Evolutionary conservation across 2,888 invertebrate species (phyloP), one percentile per base, ranked within the genome.

Genomic region (Pristionchus japonicus): DNA sequence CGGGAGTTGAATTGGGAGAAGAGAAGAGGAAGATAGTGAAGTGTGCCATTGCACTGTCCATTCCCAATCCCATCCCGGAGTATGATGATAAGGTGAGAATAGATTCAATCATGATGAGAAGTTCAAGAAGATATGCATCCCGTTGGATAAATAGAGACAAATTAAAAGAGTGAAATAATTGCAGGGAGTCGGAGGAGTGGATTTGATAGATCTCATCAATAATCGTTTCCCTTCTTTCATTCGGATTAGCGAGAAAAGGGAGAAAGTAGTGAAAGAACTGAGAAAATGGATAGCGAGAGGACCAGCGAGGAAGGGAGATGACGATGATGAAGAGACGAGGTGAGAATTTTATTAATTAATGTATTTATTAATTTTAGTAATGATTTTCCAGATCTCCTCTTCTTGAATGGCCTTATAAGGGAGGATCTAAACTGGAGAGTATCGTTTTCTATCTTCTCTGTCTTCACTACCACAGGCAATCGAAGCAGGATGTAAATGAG

Each of bases 221-320:
- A 87, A 74, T 77, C 87, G 87, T 37, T 87, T 74, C 31, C 87
- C 87, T 23, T 87, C 87, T 7, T 43, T 86, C 11, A 15, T 86
- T 13, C 13, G 43, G 17, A 34, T 86, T 27, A 37, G 57, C 31
- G 86, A 86, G 17, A 43, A 64, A 31, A n/a, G 86, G 23, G 3
- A n/a, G 67, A 43, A 17, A 27, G 27, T 6, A 11, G 67, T 86
- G 43, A 47, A 34, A 17, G 23, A 27, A 86, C 37, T 86, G 43
- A 67, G 43, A 43, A 47, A 40, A 40, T 86, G 86, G 86, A 20
- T 86, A 9, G 34, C 27, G 67, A 67, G 67, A 67, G 86, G 86
- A 43, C 86, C 85, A 34, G 23, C 20, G 3, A 9, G 43, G 20
- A 86, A 67, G 64, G 67, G 61, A 84, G 34, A 86, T 67, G 15